These are phyloP conservation scores for Vireo griseus DNA, from an alignment of 2,797 vertebrate genomes.

Conservation along the genomic window DNA sequence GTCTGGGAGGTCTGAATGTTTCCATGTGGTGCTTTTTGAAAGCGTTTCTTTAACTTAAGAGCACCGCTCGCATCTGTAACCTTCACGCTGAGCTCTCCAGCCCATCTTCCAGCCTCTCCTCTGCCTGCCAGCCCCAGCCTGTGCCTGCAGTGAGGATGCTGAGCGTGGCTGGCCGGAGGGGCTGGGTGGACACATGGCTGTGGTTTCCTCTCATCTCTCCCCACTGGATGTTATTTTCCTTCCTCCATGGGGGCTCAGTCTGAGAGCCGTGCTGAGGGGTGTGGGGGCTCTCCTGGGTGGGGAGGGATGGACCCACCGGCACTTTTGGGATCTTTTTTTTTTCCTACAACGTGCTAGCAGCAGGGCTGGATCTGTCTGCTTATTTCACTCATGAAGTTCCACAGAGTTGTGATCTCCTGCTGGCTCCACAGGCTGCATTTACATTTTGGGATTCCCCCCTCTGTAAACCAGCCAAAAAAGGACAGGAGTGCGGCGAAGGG, in stretches of 20 bases:
- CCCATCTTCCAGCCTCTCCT: not conserved
- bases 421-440: not conserved
- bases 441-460: rapidly evolving
- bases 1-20: not conserved
- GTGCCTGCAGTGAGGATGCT: not conserved
- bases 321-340: not conserved
- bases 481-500: rapidly evolving
- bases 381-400: not conserved
- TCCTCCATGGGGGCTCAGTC: rapidly evolving
- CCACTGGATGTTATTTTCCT: not conserved
- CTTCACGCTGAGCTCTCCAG: rapidly evolving
- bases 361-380: rapidly evolving
- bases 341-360: rapidly evolving
- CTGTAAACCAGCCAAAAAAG: not conserved
- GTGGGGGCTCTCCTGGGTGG: rapidly evolving
- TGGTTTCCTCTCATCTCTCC: not conserved
- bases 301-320: too few species aligned
- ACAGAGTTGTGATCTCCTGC: rapidly evolving
- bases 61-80: rapidly evolving
- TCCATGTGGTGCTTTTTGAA: rapidly evolving
- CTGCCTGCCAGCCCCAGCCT: not conserved
- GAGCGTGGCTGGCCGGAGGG: rapidly evolving
- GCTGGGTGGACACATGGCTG: rapidly evolving
- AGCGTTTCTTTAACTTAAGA: rapidly evolving
- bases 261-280: rapidly evolving